A percentile compares a stretch with the other conserved stretches of the same genome.
phyloP scores from a whole-genome alignment of 2,113 vertebrate genomes.

The Amia ocellicauda region DNA sequence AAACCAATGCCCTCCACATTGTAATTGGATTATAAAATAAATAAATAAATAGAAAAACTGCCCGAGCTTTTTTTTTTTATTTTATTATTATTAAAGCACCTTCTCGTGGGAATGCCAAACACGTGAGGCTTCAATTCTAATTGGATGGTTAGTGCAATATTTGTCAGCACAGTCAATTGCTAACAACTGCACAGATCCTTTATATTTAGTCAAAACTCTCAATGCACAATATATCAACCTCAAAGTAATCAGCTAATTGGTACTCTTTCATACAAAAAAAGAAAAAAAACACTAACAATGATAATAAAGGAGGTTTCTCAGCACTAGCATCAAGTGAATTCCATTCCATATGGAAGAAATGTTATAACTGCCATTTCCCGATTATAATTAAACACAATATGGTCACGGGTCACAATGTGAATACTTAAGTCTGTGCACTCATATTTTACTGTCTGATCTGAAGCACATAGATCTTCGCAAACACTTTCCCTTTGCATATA shows the following conservation, averaged over 20 bases:
- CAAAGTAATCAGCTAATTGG: not conserved
- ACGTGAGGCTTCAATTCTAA: slow-evolving; percentile 1
- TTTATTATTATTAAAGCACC: not conserved
- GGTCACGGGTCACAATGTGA: no score
- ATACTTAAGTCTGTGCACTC: no score
- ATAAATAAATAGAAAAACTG: not conserved
- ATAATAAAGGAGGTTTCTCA: no score
- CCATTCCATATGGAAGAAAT: no score
- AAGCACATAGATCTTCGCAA: no score
- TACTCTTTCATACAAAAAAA: not conserved
- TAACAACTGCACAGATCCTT: no score
- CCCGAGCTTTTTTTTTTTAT: slow-evolving; percentile 1
- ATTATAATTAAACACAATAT: no score
- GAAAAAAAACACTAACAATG: not conserved
- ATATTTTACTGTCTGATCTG: no score
- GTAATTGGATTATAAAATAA: slow-evolving; percentile 33
- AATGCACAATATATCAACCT: not conserved
- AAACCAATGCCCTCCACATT: slow-evolving; percentile 19
- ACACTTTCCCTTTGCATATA: no score
- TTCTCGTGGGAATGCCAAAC: not conserved
- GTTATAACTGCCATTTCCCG: no score
- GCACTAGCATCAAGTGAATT: no score
- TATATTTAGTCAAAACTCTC: no score
- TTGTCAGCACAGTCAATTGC: not conserved
- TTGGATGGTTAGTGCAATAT: not conserved